Conservation (phyloP, 2,888 invertebrate genomes). For the Patella ulyssiponensis region DNA sequence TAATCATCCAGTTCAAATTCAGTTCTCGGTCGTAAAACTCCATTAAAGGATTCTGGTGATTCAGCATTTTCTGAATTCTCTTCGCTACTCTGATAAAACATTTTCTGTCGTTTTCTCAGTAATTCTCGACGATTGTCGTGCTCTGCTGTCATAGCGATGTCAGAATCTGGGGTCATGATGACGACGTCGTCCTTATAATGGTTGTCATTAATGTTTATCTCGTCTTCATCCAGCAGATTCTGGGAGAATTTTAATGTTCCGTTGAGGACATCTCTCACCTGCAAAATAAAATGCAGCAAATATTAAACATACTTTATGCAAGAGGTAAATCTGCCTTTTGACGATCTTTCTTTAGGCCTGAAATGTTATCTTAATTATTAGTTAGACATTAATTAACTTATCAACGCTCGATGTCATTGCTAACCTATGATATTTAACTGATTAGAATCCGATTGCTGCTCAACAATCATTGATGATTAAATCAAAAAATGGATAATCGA, state of each 20-base stretch:
- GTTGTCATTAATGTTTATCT: constrained; percentile 55
- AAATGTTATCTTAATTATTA: too few relatives aligned
- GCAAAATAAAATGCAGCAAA: constrained; percentile 18
- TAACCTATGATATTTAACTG: too few relatives aligned
- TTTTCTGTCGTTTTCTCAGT: constrained; percentile 31
- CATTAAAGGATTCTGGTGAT: constrained; percentile 42
- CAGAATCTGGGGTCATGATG: constrained; percentile 33
- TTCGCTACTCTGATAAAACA: constrained; percentile 65
- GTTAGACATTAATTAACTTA: too few relatives aligned
- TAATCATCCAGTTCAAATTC: constrained; percentile 20
- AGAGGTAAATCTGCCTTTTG: too few relatives aligned
- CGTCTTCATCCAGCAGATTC: constrained; percentile 59
- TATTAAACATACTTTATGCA: not conserved
- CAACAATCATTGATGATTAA: too few relatives aligned
- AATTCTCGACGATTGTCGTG: constrained; percentile 19
- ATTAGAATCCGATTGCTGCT: too few relatives aligned
- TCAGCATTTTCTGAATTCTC: constrained; percentile 57
- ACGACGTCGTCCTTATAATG: constrained; percentile 53
- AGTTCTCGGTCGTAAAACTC: constrained; percentile 10
- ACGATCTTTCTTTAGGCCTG: too few relatives aligned
- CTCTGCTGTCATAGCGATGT: constrained; percentile 27
- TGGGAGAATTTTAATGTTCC: constrained; percentile 65
- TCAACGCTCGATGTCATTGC: too few relatives aligned
- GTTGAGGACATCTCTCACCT: constrained; percentile 70
- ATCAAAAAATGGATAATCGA: too few relatives aligned